phyloP scores from a whole-genome alignment of 2,113 vertebrate genomes.

The Toxotes jaculatrix region DNA sequence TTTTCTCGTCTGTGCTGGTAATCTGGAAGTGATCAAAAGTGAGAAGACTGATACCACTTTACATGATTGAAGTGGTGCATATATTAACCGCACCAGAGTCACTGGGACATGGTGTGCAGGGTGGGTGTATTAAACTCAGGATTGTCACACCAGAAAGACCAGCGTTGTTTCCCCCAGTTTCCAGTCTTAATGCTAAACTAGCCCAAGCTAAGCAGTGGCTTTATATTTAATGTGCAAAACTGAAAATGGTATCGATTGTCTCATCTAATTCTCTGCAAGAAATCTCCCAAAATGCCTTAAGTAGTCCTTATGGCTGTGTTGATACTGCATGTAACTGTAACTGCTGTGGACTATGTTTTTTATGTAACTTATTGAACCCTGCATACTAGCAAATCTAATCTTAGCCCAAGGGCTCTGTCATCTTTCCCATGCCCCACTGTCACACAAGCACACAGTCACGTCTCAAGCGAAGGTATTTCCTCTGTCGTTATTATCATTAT shows the following conservation, averaged over 20 bases:
- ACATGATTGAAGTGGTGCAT: not conserved
- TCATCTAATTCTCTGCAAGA: not conserved
- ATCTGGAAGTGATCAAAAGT: too few relatives aligned
- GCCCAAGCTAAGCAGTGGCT: not conserved
- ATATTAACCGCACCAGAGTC: not conserved
- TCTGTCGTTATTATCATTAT: constrained; percentile 75
- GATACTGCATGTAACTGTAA: not conserved
- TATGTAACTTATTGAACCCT: constrained; percentile 9
- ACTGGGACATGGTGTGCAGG: not conserved
- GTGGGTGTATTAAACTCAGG: not conserved
- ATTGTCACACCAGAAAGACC: not conserved
- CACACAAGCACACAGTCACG: constrained; percentile 58
- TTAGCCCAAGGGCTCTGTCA: constrained; percentile 52
- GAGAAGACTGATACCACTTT: too few relatives aligned
- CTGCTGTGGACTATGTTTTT: constrained; percentile 11
- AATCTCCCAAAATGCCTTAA: not conserved
- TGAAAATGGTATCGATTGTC: not conserved
- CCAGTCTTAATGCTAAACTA: not conserved
- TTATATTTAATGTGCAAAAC: not conserved
- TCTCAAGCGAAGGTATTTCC: constrained; percentile 69
- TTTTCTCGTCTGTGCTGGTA: not conserved
- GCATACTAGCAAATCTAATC: constrained; percentile 39
- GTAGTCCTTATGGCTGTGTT: not conserved
- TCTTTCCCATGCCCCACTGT: constrained; percentile 76
- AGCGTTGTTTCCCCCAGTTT: not conserved